Percentiles rank a stretch among this genome's conserved stretches.
These are phyloP conservation scores for Drosophila ananassae DNA, from an alignment of 1,140 invertebrate genomes.

Conservation along the genomic window DNA sequence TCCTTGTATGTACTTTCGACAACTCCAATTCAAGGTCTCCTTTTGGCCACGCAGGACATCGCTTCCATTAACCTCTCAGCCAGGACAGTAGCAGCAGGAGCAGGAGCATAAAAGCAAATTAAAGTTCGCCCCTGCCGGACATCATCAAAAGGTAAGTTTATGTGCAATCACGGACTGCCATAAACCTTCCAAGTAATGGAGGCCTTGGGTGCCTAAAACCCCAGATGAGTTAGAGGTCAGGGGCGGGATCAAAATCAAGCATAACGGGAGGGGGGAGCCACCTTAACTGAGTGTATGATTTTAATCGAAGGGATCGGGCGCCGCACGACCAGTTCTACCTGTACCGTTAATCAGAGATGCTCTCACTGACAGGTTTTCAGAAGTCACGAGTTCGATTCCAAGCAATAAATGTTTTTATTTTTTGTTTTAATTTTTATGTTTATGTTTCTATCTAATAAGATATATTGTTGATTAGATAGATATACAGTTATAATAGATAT, in stretches of 20 bases:
- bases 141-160: conserved; percentile 55
- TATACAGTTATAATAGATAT: too few relatives aligned
- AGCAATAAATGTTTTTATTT: too few relatives aligned
- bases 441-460: too few relatives aligned
- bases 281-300: conserved; percentile 18
- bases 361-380: neutral
- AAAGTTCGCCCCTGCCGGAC: conserved; percentile 38
- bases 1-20: neutral
- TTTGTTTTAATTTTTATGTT: too few relatives aligned
- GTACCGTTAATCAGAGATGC: neutral
- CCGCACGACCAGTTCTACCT: conserved; percentile 24
- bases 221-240: neutral
- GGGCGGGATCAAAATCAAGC: neutral
- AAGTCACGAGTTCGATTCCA: too few relatives aligned
- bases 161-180: conserved; percentile 37
- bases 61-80: neutral
- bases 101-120: conserved; percentile 37
- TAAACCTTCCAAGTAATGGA: conserved; percentile 54
- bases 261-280: neutral
- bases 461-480: too few relatives aligned
- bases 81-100: neutral
- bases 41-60: neutral
- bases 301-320: conserved; percentile 47
- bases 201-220: conserved; percentile 1
- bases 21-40: conserved; percentile 29